Evolutionary conservation across 2,888 invertebrate genomes (phyloP), one percentile per base, ranked within the genome.

Genomic region (Sarcophaga carnaria): DNA sequence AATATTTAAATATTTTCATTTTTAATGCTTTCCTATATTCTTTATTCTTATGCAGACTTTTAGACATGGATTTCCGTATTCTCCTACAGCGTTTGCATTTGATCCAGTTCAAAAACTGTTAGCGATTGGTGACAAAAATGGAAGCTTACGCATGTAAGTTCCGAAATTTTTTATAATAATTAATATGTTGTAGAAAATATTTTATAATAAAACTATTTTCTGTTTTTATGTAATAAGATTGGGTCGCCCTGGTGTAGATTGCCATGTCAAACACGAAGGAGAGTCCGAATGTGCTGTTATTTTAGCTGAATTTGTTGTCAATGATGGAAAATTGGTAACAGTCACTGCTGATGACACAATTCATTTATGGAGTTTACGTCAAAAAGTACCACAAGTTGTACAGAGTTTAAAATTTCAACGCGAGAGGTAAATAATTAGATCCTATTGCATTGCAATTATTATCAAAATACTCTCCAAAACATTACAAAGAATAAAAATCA

Each of bases 31-130:
- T 1, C 11, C 14, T 49, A 14, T 49, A 49, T 49, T 49, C 49
- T 64, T 17, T 88, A 88, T 89, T 90, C 91, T 94, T 94, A 94
- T 96, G 71, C 96, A 97, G 97, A 98, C 98, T 90, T 98, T 98
- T 94, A 97, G 99, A 81, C 99, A 99, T 96, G 99, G 99, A 91
- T 99, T 99, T 95, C 99, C 99, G 89, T 97, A 97, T 94, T 97
- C 99, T 91, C 99, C 99, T 74, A 98, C 98, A 90, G 97, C 99
- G 86, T 95, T 99, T 94, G 99, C 99, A 88, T 99, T 97, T 95
- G 99, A 99, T 95, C 99, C 99, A 89, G 97, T 99, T 91, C 99
- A 99, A 95, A 97, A 97, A 94, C 95, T 99, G 88, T 95, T 99
- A 93, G 99, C 98, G 89, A 97, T 99, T 94, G 99, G 99, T 88